Conservation (phyloP, 2,113 vertebrate genomes). For the Chitala chitala region DNA sequence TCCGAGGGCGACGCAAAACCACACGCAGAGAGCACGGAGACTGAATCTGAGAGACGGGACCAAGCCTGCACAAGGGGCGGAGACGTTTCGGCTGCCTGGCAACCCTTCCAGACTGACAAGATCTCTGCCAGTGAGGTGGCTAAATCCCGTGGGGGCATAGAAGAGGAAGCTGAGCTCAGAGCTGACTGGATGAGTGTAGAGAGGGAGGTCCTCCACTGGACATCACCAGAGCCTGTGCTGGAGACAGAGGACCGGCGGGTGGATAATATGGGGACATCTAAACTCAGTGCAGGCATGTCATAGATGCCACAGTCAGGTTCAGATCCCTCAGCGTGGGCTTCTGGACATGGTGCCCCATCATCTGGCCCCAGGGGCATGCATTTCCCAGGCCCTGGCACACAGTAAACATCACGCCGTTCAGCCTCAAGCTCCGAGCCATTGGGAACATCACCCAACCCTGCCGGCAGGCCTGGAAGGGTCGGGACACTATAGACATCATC, state of each 20-base stretch:
- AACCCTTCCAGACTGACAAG: constrained; percentile 63
- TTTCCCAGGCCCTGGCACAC: constrained; percentile 53
- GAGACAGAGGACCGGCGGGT: constrained; percentile 61
- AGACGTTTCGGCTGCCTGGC: constrained; percentile 51
- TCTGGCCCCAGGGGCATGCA: constrained; percentile 7
- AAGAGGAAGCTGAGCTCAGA: constrained; percentile 43
- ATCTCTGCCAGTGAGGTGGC: constrained; percentile 63
- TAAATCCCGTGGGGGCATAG: constrained; percentile 52
- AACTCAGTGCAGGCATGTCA: constrained; percentile 70
- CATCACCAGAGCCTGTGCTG: constrained; percentile 64
- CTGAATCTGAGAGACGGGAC: constrained; percentile 60
- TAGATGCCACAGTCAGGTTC: constrained; percentile 71
- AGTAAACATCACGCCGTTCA: constrained; percentile 39
- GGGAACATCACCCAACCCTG: constrained; percentile 52
- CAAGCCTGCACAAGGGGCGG: constrained; percentile 61
- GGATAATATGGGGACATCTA: constrained; percentile 49
- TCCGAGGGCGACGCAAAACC: constrained; percentile 52
- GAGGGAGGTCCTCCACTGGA: constrained; percentile 60
- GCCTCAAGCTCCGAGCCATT: constrained; percentile 25
- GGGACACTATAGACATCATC: constrained; percentile 70
- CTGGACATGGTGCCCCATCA: constrained; percentile 33
- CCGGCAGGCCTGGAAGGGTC: constrained; percentile 60
- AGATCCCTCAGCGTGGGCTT: constrained; percentile 41
- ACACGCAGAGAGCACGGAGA: constrained; percentile 52
- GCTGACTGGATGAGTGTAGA: constrained; percentile 58